These are phyloP conservation scores for Scomber colias DNA, from an alignment of 2,113 vertebrate genomes.

Conservation along the genomic window DNA sequence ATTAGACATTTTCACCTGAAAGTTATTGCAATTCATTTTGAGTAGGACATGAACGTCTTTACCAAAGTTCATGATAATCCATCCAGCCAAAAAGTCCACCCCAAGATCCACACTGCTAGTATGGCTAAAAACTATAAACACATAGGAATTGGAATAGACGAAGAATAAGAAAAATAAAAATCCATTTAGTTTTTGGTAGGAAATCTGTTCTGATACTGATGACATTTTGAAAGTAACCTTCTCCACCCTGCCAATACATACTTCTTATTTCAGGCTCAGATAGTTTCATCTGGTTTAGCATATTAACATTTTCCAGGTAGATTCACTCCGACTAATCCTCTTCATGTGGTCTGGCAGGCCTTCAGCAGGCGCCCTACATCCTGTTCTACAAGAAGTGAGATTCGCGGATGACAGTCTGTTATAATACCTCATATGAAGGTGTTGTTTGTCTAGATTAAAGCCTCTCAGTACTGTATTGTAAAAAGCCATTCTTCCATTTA, in stretches of 20 bases:
- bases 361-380: conserved; percentile 19
- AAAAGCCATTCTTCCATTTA: conserved; percentile 62
- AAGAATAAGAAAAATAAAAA: background rate
- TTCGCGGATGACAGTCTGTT: conserved; percentile 56
- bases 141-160: conserved; percentile 2
- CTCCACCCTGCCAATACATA: conserved; percentile 39
- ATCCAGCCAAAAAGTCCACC: conserved; percentile 5
- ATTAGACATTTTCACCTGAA: too few relatives aligned
- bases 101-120: background rate
- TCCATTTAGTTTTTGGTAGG: conserved; percentile 27
- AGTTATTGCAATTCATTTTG: too few relatives aligned
- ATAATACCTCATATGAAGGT: conserved; percentile 67
- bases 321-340: conserved; percentile 70
- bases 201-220: conserved; percentile 53
- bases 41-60: too few relatives aligned
- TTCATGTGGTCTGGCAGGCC: conserved; percentile 52
- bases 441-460: conserved; percentile 79
- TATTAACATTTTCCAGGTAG: conserved; percentile 69
- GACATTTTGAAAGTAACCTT: conserved; percentile 69
- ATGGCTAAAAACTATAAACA: conserved; percentile 2
- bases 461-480: conserved; percentile 49
- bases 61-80: background rate
- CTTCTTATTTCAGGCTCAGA: conserved; percentile 58
- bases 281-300: conserved; percentile 58
- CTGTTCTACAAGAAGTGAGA: conserved; percentile 40